Evolutionary conservation across 2,888 invertebrate species (phyloP), one percentile per base, ranked within the genome.

Genomic region (Exocentrus adspersus): DNA sequence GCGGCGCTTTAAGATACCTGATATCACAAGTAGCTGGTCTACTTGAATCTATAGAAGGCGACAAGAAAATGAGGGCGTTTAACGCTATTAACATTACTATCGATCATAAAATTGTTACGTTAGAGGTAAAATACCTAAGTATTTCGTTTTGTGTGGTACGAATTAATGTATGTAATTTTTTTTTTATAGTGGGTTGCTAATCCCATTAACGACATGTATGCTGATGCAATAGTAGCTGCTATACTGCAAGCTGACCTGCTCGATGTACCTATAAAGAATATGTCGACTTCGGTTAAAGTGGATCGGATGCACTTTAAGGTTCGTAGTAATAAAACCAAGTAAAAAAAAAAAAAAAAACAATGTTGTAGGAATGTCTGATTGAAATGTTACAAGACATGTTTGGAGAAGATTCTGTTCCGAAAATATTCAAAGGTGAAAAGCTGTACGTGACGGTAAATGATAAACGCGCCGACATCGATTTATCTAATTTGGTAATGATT

Each of bases 161-260:
- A n/a, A n/a, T n/a, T n/a, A n/a, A 37, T 37, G 2, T 37, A 2
- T 28, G 5, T 9, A n/a, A 56, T 7, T 16, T 41, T 17, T 46
- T 19, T 60, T 45, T 52, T 28, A 1, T 83, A 92, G 88, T 99
- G 98, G 98, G 86, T 90, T 45, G 95, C 97, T 5, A 94, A 92
- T 78, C 97, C 98, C 0, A 92, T 97, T 46, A 92, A 95, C 78
- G 98, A 99, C 83, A 98, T 98, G 96, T 98, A 92, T 83, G 98
- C 98, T 21, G 98, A 99, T 85, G 93, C 98, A 21, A 92, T 97
- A 21, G 86, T 97, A 58, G 93, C 94, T 0, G 95, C 92, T 43
- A 86, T 97, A 37, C 86, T 98, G 74, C 92, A 94, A 81, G 94
- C 95, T 0, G 92, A 93, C 78, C 81, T 88, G 71, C 84, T 90